Conservation (phyloP, 2,113 vertebrate species). For the Pseudopodoces humilis region DNA sequence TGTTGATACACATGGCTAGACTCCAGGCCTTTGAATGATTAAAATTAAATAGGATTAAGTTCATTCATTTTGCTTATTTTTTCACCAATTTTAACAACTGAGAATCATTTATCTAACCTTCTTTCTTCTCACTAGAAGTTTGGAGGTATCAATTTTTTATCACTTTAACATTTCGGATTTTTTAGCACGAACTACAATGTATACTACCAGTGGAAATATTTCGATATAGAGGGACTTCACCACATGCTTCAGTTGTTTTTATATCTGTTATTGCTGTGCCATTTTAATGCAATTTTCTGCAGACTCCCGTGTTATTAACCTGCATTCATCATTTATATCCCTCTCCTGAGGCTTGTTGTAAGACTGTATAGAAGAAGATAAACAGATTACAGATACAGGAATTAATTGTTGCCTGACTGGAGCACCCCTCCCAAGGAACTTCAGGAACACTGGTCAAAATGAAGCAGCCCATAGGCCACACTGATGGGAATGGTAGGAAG, state of each 20-base stretch:
- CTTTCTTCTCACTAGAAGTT: not conserved
- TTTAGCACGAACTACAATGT: not conserved
- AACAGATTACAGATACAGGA: slow-evolving; percentile 37
- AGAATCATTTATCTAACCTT: not conserved
- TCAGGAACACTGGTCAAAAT: not conserved
- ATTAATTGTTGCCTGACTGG: slow-evolving; percentile 33
- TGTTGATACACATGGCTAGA: not conserved
- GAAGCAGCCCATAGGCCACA: not conserved
- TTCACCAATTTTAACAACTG: not conserved
- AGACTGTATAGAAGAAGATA: slow-evolving; percentile 27
- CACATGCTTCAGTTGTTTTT: slow-evolving; percentile 37
- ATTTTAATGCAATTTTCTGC: slow-evolving; percentile 12
- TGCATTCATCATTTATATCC: slow-evolving; percentile 55
- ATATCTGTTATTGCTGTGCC: slow-evolving; percentile 12
- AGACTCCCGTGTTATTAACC: slow-evolving; percentile 25
- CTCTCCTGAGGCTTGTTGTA: slow-evolving; percentile 5
- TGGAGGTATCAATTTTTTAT: not conserved
- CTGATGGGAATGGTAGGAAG: not conserved
- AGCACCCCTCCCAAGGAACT: not conserved
- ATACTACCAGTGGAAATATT: slow-evolving; percentile 41
- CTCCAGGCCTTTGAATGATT: not conserved
- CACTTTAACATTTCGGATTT: not conserved
- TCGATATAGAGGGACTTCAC: not conserved
- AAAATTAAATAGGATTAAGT: not conserved
- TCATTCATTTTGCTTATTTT: not conserved